Conservation (phyloP, 2,888 invertebrate genomes). For the Sinelater perroti region DNA sequence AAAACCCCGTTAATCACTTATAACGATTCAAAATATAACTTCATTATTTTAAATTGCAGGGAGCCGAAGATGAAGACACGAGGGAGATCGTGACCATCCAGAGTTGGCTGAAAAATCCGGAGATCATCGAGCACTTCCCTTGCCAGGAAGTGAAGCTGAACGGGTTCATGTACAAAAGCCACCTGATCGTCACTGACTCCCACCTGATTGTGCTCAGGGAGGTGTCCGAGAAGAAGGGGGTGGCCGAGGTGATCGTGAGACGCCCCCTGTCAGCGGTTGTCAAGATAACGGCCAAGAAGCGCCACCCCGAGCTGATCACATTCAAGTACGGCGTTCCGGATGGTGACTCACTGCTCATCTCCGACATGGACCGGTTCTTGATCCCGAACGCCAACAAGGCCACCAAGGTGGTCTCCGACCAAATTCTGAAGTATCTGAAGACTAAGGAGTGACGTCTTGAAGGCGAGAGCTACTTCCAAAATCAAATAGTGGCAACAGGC, state of each 20-base stretch:
- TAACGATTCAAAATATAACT: no score
- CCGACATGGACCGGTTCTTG: slow-evolving; percentile 90
- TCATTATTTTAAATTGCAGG: slow-evolving; percentile 24
- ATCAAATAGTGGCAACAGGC: background rate
- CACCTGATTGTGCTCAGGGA: slow-evolving; percentile 88
- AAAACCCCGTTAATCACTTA: no score
- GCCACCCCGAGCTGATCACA: slow-evolving; percentile 94
- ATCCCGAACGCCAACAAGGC: slow-evolving; percentile 92
- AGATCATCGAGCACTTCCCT: slow-evolving; percentile 85
- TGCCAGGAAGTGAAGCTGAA: slow-evolving; percentile 93
- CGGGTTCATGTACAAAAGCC: slow-evolving; percentile 88
- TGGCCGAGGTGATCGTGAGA: slow-evolving; percentile 85
- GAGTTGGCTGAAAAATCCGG: slow-evolving; percentile 82
- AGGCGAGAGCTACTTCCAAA: background rate
- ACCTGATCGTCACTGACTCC: slow-evolving; percentile 84
- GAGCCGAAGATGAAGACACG: slow-evolving; percentile 66
- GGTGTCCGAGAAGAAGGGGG: slow-evolving; percentile 77
- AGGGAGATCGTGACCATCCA: slow-evolving; percentile 84
- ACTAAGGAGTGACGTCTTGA: slow-evolving; percentile 48
- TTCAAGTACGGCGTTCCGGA: slow-evolving; percentile 93
- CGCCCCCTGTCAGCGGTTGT: slow-evolving; percentile 91
- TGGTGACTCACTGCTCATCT: slow-evolving; percentile 81
- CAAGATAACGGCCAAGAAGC: slow-evolving; percentile 96
- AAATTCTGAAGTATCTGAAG: slow-evolving; percentile 75
- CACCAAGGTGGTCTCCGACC: slow-evolving; percentile 88